Percentiles rank a stretch among this genome's conserved stretches.
phyloP scores from a whole-genome alignment of 2,113 vertebrate species.

The Gorsachius goisagi region DNA sequence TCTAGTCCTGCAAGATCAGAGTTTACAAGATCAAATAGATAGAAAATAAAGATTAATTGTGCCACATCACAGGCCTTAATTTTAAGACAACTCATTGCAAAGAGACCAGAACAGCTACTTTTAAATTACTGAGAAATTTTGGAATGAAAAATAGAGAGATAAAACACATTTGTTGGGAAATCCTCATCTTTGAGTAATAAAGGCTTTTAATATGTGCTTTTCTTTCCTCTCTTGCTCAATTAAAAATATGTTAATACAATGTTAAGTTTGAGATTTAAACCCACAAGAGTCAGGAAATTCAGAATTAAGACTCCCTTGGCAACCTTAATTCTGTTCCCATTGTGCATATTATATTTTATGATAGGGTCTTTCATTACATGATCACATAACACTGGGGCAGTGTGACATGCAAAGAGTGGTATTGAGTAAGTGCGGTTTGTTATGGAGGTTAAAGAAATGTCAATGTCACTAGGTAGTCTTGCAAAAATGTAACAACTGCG shows the following conservation, averaged over 20 bases:
- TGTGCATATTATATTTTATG: conserved; percentile 65
- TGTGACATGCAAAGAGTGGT: conserved; percentile 28
- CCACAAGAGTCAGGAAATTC: conserved; percentile 63
- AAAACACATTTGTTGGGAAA: not conserved
- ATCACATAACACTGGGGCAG: conserved; percentile 53
- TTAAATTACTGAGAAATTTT: not conserved
- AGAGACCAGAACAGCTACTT: not conserved
- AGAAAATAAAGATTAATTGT: not conserved
- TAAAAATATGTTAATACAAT: conserved; percentile 64
- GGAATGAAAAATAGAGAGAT: not conserved
- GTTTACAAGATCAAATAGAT: not conserved
- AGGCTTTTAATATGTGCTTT: conserved; percentile 23
- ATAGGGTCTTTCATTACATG: conserved; percentile 37
- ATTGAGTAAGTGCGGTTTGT: conserved; percentile 48
- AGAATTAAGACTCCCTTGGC: conserved; percentile 53
- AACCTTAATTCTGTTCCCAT: conserved; percentile 40
- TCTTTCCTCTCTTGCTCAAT: conserved; percentile 33
- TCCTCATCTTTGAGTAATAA: conserved; percentile 28
- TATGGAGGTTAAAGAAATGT: conserved; percentile 67
- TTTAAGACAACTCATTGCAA: not conserved
- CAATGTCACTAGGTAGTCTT: conserved; percentile 14
- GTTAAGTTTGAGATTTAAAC: conserved; percentile 55
- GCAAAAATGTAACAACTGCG: conserved; percentile 28
- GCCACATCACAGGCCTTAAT: not conserved
- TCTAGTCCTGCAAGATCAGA: not conserved